Percentiles rank a stretch among this genome's conserved stretches.
These are phyloP conservation scores for Seriola rivoliana DNA, from an alignment of 2,113 vertebrate species.

Conservation along the genomic window DNA sequence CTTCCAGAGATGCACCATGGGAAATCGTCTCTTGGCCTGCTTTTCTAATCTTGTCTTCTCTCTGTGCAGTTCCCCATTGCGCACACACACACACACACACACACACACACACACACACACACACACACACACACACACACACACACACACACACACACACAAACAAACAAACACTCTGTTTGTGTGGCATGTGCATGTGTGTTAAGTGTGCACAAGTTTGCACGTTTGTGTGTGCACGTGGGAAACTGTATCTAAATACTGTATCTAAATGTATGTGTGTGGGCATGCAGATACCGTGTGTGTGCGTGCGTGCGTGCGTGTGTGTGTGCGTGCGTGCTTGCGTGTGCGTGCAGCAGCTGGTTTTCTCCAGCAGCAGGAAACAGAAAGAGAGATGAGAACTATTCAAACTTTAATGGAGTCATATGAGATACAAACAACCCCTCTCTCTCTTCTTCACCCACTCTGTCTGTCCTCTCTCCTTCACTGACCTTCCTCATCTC, in stretches of 20 bases:
- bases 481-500: slow-evolving; percentile 51
- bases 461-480: slow-evolving; percentile 19
- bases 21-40: slow-evolving; percentile 72
- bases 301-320: slow-evolving; percentile 5
- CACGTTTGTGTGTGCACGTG: neutral
- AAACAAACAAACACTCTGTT: neutral
- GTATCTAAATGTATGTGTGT: slow-evolving; percentile 8
- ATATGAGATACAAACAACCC: slow-evolving; percentile 47
- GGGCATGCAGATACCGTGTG: neutral
- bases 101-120: slow-evolving; percentile 17
- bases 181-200: slow-evolving; percentile 6
- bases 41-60: slow-evolving; percentile 74
- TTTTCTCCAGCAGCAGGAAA: slow-evolving; percentile 35
- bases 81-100: slow-evolving; percentile 2
- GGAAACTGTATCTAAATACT: neutral
- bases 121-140: neutral
- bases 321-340: slow-evolving; percentile 14
- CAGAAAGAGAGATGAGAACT: slow-evolving; percentile 56
- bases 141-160: slow-evolving; percentile 1
- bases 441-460: neutral
- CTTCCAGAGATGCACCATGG: slow-evolving; percentile 77
- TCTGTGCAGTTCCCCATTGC: slow-evolving; percentile 37
- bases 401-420: slow-evolving; percentile 67
- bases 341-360: slow-evolving; percentile 12
- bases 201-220: neutral